A percentile compares a stretch with the other conserved stretches of the same genome.
phyloP scores from a whole-genome alignment of 2,888 invertebrate genomes.

The Sturmia bella region DNA sequence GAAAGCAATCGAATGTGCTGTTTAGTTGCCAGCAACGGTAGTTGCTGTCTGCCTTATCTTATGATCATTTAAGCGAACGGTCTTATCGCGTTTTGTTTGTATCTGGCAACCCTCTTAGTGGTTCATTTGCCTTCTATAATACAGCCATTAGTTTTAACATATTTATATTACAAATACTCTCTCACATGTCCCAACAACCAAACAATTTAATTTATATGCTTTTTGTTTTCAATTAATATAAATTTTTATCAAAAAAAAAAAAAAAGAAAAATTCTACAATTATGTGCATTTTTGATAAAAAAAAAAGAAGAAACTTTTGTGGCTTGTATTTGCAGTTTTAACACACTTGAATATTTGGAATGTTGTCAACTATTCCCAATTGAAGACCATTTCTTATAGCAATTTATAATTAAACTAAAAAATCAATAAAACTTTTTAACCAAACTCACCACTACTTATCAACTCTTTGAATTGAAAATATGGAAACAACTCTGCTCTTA shows the following conservation, averaged over 20 bases:
- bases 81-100: no score
- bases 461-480: conserved; percentile 39
- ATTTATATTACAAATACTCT: neutral
- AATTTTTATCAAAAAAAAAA: conserved; percentile 56
- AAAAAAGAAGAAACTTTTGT: conserved; percentile 1
- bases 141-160: neutral
- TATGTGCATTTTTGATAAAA: conserved; percentile 59
- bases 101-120: no score
- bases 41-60: no score
- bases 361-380: no score
- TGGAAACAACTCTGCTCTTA: conserved; percentile 34
- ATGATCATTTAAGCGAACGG: no score
- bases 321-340: conserved; percentile 31
- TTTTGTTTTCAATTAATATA: conserved; percentile 45
- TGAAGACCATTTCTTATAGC: neutral
- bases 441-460: conserved; percentile 68
- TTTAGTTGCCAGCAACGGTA: no score
- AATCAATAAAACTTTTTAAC: conserved; percentile 61
- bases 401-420: conserved; percentile 27
- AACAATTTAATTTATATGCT: conserved; percentile 46
- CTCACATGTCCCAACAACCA: conserved; percentile 67
- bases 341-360: no score
- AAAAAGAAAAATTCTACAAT: conserved; percentile 60
- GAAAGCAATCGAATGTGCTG: no score
- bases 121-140: no score